Evolutionary conservation across 2,888 invertebrate species (phyloP).

Genomic region (Chironomus riparius): DNA sequence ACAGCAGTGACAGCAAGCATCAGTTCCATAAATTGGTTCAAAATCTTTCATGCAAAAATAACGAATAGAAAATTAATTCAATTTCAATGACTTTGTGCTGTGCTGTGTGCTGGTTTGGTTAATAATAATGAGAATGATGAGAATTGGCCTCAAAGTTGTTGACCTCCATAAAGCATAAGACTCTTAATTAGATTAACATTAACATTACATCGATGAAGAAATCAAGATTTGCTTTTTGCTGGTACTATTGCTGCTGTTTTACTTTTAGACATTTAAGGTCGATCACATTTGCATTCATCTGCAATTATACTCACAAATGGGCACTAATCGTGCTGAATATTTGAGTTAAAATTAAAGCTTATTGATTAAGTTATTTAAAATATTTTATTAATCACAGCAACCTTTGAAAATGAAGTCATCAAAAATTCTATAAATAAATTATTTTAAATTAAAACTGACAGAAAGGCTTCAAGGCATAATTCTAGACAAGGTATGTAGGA

Average conservation of each 20-base stretch:
- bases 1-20: background rate
- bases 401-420: no score
- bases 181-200: background rate
- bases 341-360: no score
- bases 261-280: background rate
- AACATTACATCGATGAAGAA: background rate
- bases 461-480: no score
- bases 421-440: no score
- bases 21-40: background rate
- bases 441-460: no score
- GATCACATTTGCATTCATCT: background rate
- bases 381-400: no score
- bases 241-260: background rate
- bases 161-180: background rate
- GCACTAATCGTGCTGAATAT: no score
- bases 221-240: background rate
- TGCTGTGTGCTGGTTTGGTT: background rate
- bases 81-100: background rate
- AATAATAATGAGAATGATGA: background rate
- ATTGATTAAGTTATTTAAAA: no score
- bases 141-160: slow-evolving; percentile 2
- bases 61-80: background rate
- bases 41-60: background rate
- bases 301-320: no score
- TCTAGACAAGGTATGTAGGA: no score